Evolutionary conservation across 2,797 vertebrate species (phyloP).

Genomic region (Craterocephalus amniculus): DNA sequence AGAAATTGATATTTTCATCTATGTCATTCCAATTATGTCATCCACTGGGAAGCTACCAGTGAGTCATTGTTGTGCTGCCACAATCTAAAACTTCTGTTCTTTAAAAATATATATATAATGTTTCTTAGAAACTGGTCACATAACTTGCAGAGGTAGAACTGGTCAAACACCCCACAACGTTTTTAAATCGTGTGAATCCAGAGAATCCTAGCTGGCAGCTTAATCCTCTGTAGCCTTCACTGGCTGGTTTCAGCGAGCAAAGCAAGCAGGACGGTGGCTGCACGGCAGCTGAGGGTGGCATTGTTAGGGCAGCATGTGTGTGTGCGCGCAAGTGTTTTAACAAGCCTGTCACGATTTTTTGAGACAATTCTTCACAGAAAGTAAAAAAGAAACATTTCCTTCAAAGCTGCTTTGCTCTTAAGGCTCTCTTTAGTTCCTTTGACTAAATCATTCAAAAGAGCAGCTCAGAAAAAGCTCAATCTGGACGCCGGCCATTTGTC

Average conservation of each 20-base stretch:
- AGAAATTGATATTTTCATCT: no score
- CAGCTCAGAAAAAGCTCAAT: conserved; percentile 40
- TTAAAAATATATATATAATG: neutral
- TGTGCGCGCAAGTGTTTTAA: conserved; percentile 50
- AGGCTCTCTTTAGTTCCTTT: conserved; percentile 44
- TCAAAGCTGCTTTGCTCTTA: conserved; percentile 33
- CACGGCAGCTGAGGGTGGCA: neutral
- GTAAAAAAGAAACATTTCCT: conserved; percentile 12
- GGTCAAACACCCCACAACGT: neutral
- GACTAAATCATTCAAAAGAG: conserved; percentile 43
- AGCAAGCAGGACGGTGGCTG: neutral
- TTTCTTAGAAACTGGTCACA: neutral
- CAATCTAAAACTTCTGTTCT: neutral
- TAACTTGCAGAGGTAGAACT: neutral
- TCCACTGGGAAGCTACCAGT: neutral
- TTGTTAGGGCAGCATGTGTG: neutral
- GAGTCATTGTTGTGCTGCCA: neutral
- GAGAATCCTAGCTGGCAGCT: neutral
- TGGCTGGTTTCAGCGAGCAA: neutral
- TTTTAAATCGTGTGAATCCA: neutral
- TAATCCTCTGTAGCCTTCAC: neutral
- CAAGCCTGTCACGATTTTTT: conserved; percentile 73
- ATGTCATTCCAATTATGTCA: no score
- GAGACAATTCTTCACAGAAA: conserved; percentile 51
- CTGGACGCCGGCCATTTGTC: conserved; percentile 52